Evolutionary conservation across 2,888 invertebrate species (phyloP).

Genomic region (Athalia rosae): DNA sequence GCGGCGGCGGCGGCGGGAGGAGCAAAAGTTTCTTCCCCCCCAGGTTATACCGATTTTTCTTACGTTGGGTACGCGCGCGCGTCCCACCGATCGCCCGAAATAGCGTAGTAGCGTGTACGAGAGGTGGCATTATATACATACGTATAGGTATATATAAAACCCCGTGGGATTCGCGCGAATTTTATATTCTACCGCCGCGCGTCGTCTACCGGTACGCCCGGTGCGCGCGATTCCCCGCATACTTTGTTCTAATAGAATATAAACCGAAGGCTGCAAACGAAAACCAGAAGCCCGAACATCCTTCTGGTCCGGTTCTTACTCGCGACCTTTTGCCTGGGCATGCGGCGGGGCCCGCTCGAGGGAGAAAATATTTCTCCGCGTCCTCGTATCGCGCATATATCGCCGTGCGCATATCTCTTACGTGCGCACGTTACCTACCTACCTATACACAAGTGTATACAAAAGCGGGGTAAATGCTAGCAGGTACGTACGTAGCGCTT

Average conservation of each 20-base stretch:
- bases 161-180: too few species aligned
- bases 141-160: too few species aligned
- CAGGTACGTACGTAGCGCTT: background rate
- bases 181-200: background rate
- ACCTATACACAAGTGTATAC: too few species aligned
- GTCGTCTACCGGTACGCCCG: background rate
- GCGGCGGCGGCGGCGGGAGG: background rate
- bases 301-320: background rate
- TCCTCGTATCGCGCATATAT: background rate
- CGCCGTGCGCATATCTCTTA: background rate
- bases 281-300: slow-evolving; percentile 23
- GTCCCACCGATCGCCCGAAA: too few species aligned
- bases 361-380: background rate
- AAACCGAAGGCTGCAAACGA: background rate
- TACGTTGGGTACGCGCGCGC: too few species aligned
- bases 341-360: background rate
- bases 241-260: slow-evolving; percentile 54
- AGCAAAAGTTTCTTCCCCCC: background rate
- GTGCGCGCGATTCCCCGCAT: slow-evolving; percentile 52
- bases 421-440: background rate
- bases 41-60: background rate
- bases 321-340: slow-evolving; percentile 8
- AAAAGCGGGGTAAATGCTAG: too few species aligned
- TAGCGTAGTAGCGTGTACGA: too few species aligned
- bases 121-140: too few species aligned